Evolutionary conservation across 53 echinoderm and acorn worm genomes (phyloP).

Genomic region (Pentamera pediparva): DNA sequence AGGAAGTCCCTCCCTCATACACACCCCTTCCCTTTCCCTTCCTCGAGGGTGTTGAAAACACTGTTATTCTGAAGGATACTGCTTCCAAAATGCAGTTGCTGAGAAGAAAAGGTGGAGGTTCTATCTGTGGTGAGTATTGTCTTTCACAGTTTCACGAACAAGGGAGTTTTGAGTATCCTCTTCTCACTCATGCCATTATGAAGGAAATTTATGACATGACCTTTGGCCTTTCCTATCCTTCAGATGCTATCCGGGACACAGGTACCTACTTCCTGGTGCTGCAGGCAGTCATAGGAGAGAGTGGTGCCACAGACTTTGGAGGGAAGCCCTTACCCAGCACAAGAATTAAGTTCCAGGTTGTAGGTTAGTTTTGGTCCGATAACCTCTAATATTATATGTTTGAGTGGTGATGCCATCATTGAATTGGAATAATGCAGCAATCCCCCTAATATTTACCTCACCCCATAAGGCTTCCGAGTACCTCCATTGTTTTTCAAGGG

Average conservation of each 20-base stretch:
- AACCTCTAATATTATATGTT: too few relatives aligned
- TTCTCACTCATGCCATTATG: neutral
- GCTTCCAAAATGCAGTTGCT: too few relatives aligned
- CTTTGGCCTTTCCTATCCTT: neutral
- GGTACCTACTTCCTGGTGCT: constrained; percentile 70
- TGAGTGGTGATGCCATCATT: too few relatives aligned
- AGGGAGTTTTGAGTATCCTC: neutral
- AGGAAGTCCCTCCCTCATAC: too few relatives aligned
- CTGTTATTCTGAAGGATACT: too few relatives aligned
- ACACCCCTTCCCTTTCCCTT: too few relatives aligned
- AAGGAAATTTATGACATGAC: neutral
- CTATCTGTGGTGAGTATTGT: neutral
- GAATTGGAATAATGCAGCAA: too few relatives aligned
- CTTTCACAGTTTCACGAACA: neutral
- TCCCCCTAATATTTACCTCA: too few relatives aligned
- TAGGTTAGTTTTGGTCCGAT: constrained; percentile 62
- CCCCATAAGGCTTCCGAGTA: too few relatives aligned
- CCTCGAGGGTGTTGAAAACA: too few relatives aligned
- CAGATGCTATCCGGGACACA: constrained; percentile 69
- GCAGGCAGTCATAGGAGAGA: constrained; percentile 85
- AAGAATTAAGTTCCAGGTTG: constrained; percentile 80
- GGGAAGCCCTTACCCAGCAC: constrained; percentile 66
- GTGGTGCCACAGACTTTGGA: constrained; percentile 63
- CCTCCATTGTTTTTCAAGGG: too few relatives aligned
- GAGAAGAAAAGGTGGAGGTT: neutral